phyloP scores from a whole-genome alignment of 2,888 invertebrate genomes.

The Dendrolimus houi region DNA sequence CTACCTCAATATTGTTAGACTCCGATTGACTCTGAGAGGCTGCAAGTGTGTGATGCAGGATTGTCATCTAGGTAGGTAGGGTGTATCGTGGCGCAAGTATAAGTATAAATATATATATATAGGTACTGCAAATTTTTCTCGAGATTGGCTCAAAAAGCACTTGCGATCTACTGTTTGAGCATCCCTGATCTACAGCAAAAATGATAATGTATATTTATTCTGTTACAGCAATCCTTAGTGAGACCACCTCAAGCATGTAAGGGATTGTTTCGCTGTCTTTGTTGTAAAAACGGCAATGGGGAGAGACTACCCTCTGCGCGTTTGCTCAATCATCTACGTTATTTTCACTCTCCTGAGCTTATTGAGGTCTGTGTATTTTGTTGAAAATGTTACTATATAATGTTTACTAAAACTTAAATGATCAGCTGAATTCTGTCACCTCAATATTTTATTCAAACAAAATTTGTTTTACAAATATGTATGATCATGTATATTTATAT shows the following conservation, averaged over 20 bases:
- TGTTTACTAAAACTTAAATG: too few relatives aligned
- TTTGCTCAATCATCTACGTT: slow-evolving; percentile 70
- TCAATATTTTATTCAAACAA: too few relatives aligned
- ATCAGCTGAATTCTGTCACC: too few relatives aligned
- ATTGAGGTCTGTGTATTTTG: slow-evolving; percentile 49
- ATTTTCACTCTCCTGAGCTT: slow-evolving; percentile 60
- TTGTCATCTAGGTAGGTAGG: too few relatives aligned
- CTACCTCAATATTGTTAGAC: slow-evolving; percentile 1
- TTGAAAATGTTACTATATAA: too few relatives aligned
- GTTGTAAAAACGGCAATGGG: slow-evolving; percentile 55
- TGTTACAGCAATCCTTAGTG: slow-evolving; percentile 29
- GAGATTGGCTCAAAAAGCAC: too few relatives aligned
- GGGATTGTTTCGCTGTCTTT: slow-evolving; percentile 69
- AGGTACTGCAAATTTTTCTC: too few relatives aligned
- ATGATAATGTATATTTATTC: neutral
- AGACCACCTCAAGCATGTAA: slow-evolving; percentile 51
- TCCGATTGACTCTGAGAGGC: slow-evolving; percentile 5
- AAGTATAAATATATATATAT: too few relatives aligned
- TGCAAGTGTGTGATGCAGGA: slow-evolving; percentile 6
- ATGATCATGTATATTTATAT: neutral
- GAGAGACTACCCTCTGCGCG: slow-evolving; percentile 53
- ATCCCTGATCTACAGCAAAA: neutral
- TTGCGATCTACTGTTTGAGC: too few relatives aligned
- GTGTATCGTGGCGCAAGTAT: too few relatives aligned
- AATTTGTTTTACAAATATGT: neutral